Evolutionary conservation across 2,888 invertebrate genomes (phyloP), one percentile per base, ranked within the genome.

Genomic region (Drosophila crucigera): DNA sequence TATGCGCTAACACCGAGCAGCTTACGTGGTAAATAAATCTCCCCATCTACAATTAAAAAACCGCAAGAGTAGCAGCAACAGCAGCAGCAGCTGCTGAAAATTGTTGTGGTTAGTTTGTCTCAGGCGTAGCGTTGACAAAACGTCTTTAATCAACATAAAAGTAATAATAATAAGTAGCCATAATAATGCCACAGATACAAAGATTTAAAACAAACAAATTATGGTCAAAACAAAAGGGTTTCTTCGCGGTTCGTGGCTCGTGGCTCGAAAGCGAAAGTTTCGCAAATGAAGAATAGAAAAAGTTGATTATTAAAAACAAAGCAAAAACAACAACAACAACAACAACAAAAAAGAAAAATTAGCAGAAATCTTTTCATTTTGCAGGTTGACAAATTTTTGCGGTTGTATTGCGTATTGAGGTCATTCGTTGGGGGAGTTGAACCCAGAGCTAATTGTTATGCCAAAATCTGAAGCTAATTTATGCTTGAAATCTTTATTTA

Each of bases 231-330:
- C 47, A 47, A 77, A 82, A 80, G 80, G 73, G 58, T 82, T 82
- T 41, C 37, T 37, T 55, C 49, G 10, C n/a, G 30, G 19, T 10
- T 9, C 22, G 37, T 30, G n/a, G 19, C 19, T 9, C 22, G 47
- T 30, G n/a, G 50, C 50, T 50, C 37, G 30, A 85, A 86, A 83
- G 83, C 89, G 89, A 83, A 89, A 89, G 87, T 81, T 76, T 82
- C 30, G 71, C 68, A 58, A 53, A 67, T 54, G 64, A 65, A 68
- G 79, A 67, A 77, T 72, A 81, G 77, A 77, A 77, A 66, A 65
- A 59, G 69, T 63, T 63, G 19, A 55, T 31, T 50, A 41, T 39
- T 16, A 59, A 62, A 41, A 56, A 25, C n/a, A 33, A 25, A 37
- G 5, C 5, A 22, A 41, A 59, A n/a, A 39, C 59, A 33, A 53